Base-by-base conservation (phyloP, 2,113 vertebrate species). In the Myanophis thanlyinensis region DNA sequence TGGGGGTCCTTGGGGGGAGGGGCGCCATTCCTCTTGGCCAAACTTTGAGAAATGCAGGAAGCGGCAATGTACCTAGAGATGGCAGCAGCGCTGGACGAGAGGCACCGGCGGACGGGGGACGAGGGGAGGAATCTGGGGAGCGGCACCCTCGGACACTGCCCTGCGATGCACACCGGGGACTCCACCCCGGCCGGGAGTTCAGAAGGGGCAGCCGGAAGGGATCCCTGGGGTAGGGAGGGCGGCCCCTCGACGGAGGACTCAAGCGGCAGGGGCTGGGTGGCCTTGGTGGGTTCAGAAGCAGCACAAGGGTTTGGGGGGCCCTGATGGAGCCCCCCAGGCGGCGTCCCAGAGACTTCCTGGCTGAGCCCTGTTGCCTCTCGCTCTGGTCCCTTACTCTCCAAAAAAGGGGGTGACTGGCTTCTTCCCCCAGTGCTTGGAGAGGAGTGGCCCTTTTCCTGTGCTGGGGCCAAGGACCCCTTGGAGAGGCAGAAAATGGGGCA, bases 21-120 rank as follows among this genome's bases (percentile, higher is more conserved):
- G 3, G 2, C 18, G 0, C 90, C 93, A 0, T 84, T 89, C 23
- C 96, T 97, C 90, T 95, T 98, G 1, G 98, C 97, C 93, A 98
- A 96, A 62, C 97, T 98, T 95, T 98, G 98, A 87, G 98, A 98
- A 93, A 98, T 98, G 62, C 98, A 98, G 13, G 98, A 98, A 9
- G 98, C 98, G 1, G 98, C 98, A 48, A 98, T 94, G 48, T 98
- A 98, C 90, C 98, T 97, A 1, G 97, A 97, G 12, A 98, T 97
- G 3, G 97, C 93, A 0, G 98, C 93, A 25, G 97, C 93, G 5
- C 54, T 92, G 46, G 97, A 95, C 22, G 97, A 97, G 15, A 97
- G 93, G 91, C 96, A 96, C 51, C 94, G 93, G 84, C 91, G 93
- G 0, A 95, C 95, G 0, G 93, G 95, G 18, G 62, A 95, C 0